Evolutionary conservation across 2,888 invertebrate species (phyloP).

Genomic region (Orgyia antiqua): DNA sequence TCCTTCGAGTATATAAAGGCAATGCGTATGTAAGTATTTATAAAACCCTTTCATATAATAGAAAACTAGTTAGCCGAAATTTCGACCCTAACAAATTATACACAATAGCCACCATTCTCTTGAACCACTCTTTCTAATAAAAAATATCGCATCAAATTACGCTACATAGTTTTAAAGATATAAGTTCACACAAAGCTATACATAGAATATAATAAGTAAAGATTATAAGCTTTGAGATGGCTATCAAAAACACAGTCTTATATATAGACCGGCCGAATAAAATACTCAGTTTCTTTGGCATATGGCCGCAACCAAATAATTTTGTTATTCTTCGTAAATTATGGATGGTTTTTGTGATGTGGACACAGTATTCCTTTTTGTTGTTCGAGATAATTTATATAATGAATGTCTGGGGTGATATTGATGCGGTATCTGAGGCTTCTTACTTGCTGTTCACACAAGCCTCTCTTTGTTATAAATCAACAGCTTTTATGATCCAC

Average conservation of each 20-base stretch:
- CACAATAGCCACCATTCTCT: too few relatives aligned
- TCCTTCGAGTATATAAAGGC: slow-evolving; percentile 1
- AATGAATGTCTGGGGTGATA: slow-evolving; percentile 51
- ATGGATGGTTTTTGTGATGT: slow-evolving; percentile 40
- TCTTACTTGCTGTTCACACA: slow-evolving; percentile 60
- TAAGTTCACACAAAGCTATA: too few relatives aligned
- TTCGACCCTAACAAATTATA: too few relatives aligned
- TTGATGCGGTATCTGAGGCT: slow-evolving; percentile 54
- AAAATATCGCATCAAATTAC: too few relatives aligned
- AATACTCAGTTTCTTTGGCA: slow-evolving; percentile 42
- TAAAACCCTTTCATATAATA: too few relatives aligned
- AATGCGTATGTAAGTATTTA: too few relatives aligned
- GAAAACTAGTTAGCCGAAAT: too few relatives aligned
- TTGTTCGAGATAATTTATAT: slow-evolving; percentile 57
- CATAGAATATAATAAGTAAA: too few relatives aligned
- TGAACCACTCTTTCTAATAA: too few relatives aligned
- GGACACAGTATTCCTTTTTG: slow-evolving; percentile 50
- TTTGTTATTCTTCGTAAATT: slow-evolving; percentile 27
- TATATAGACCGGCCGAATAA: slow-evolving; percentile 43
- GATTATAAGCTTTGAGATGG: slow-evolving; percentile 33
- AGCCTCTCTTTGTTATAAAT: slow-evolving; percentile 57
- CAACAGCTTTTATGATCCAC: slow-evolving; percentile 45
- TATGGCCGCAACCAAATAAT: slow-evolving; percentile 45
- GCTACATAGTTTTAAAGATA: too few relatives aligned
- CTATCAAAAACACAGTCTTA: slow-evolving; percentile 30